Percentiles rank a stretch among this genome's conserved stretches.
Evolutionary conservation across 2,888 invertebrate species (phyloP).

Genomic region (Eucriotettix oculatus): DNA sequence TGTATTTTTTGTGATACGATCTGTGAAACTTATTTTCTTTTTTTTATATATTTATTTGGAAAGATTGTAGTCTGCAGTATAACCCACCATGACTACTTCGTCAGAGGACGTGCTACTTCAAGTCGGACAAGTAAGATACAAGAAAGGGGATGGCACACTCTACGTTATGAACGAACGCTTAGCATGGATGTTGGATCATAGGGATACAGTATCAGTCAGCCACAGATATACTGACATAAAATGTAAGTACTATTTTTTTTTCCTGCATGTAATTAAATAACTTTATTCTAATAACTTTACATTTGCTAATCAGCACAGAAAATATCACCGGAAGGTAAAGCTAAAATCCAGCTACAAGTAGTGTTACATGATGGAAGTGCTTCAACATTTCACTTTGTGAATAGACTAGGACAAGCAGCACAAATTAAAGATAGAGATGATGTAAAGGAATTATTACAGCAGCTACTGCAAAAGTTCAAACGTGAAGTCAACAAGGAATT

Average conservation of each 20-base stretch:
- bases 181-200: constrained; percentile 90
- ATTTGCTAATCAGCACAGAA: constrained; percentile 57
- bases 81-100: constrained; percentile 56
- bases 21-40: not conserved
- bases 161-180: constrained; percentile 91
- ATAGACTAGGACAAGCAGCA: constrained; percentile 62
- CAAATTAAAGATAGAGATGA: constrained; percentile 83
- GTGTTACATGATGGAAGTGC: constrained; percentile 86
- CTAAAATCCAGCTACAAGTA: constrained; percentile 94
- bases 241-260: constrained; percentile 35
- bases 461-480: constrained; percentile 84
- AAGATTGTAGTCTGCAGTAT: not conserved
- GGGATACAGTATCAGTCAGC: constrained; percentile 81
- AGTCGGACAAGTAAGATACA: constrained; percentile 81
- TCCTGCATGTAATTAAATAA: not conserved
- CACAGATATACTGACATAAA: constrained; percentile 93
- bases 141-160: constrained; percentile 90
- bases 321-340: constrained; percentile 91
- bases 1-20: not conserved
- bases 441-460: constrained; percentile 81
- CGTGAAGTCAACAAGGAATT: constrained; percentile 79
- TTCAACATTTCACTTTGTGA: constrained; percentile 94
- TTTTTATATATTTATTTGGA: not conserved
- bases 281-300: not conserved
- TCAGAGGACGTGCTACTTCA: constrained; percentile 91